Evolutionary conservation across 2,888 invertebrate genomes (phyloP), one percentile per base, ranked within the genome.

Genomic region (Nomada flava): DNA sequence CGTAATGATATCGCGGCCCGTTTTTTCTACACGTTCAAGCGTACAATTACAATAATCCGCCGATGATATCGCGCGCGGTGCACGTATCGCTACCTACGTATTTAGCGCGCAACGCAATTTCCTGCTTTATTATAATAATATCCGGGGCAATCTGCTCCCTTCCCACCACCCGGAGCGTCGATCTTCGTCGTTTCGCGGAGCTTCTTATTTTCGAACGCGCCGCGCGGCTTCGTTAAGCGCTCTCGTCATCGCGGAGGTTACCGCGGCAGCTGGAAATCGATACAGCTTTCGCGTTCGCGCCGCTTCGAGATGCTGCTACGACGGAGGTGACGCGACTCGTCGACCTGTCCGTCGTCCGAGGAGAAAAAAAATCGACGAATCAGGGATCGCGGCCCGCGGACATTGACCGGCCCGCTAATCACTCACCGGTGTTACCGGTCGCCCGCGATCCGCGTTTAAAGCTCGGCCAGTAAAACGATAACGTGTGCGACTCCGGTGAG

Each of bases 121-220:
- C 88, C 88, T 88, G 84, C 87, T 87, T 87, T 87, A 88, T 88
- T 87, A 88, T 86, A 85, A 88, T 88, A 88, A 88, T 88, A 88
- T 88, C 88, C 88, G 88, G 88, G 75, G 88, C 80, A 85, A 86
- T 88, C 89, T 88, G 88, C 87, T 87, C 83, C 94, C 94, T 95
- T 95, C 95, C 88, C 87, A 80, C 94, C 94, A 95, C 95, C 95
- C 92, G 94, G 92, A 92, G 94, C 94, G 23, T 72, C 23, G 23
- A 10, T 47, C 74, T 47, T 55, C 57, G 20, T 13, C 44, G 52
- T 70, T 53, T 68, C 71, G 52, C 20, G 64, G 36, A 47, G 81
- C 80, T 87, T 81, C 79, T 85, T 81, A 79, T 81, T 79, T 86
- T 72, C 77, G 71, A 82, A 64, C 62, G 44, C 63, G 76, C 76